Percentiles rank a stretch among this genome's conserved stretches.
These are phyloP conservation scores for Butorides virescens DNA, from an alignment of 2,113 vertebrate genomes.

Conservation along the genomic window DNA sequence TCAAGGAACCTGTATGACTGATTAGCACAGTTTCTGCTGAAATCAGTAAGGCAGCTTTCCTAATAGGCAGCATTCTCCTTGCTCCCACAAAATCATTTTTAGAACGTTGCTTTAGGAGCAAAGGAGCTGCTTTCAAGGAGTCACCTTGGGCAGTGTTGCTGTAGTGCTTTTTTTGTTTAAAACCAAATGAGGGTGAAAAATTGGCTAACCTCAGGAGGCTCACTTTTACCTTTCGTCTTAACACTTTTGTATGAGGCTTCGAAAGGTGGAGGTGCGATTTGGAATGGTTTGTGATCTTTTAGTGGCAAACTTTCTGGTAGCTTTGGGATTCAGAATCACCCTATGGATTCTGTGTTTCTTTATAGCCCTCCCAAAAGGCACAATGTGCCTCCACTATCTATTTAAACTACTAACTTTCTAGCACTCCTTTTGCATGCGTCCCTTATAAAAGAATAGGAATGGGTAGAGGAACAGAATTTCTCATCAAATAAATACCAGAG, in stretches of 20 bases:
- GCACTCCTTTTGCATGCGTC: not conserved
- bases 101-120: not conserved
- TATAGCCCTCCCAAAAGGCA: not conserved
- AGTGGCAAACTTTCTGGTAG: not conserved
- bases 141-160: not conserved
- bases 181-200: not conserved
- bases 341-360: not conserved
- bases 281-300: not conserved
- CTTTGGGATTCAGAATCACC: not conserved
- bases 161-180: not conserved
- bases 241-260: not conserved
- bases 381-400: not conserved
- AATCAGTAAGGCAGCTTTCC: not conserved
- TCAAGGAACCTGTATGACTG: not conserved
- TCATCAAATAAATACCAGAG: not conserved
- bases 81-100: not conserved
- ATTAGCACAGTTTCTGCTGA: not conserved
- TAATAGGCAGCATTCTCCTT: not conserved
- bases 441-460: not conserved
- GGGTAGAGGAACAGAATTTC: not conserved
- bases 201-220: not conserved
- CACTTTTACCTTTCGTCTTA: not conserved
- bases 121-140: not conserved
- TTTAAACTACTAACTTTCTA: not conserved
- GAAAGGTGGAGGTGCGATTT: not conserved